Base-by-base conservation (phyloP, 2,888 invertebrate genomes). In the Lysandra coridon region DNA sequence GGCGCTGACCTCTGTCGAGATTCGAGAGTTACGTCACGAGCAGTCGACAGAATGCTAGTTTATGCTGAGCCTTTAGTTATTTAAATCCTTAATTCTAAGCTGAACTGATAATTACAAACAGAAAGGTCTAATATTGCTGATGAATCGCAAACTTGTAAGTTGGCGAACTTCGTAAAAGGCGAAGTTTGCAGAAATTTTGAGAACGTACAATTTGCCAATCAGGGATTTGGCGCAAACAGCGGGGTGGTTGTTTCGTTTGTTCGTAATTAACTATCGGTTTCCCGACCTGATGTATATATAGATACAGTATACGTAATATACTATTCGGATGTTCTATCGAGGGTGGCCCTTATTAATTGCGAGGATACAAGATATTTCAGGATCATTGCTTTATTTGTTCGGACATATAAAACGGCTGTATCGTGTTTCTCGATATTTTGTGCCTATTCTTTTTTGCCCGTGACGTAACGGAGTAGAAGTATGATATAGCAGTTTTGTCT, bases 211-310 rank as follows among this genome's bases (percentile, higher is more conserved):
- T 69, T 64, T 23, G 30, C 64, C 64, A 64, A 64, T 64, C 64
- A 30, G 30, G 30, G 64, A 62, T 12, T 33, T 14, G 33, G 33
- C 33, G 69, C 69, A 69, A 33, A 33, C 69, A 33, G 69, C 69
- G 37, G 69, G 14, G 33, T 7, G 30, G 12, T 69, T 14, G 69
- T 69, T 69, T 33, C 69, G 33, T 69, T 69, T 69, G 69, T 33
- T 69, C 69, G 33, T 69, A 69, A 69, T 69, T 69, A 69, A 69
- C 69, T 69, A 69, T 69, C 69, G 69, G 69, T 69, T 69, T 69
- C 33, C 33, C 14, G 33, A 12, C 12, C 33, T 33, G 12, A 69
- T 14, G 33, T 69, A 69, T 33, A 69, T 5, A 69, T 33, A 33
- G 33, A 69, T 33, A 69, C 2, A 12, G 23, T 30, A 62, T 44